Base-by-base conservation (phyloP, 2,797 vertebrate genomes). In the Gallinago solitaria region DNA sequence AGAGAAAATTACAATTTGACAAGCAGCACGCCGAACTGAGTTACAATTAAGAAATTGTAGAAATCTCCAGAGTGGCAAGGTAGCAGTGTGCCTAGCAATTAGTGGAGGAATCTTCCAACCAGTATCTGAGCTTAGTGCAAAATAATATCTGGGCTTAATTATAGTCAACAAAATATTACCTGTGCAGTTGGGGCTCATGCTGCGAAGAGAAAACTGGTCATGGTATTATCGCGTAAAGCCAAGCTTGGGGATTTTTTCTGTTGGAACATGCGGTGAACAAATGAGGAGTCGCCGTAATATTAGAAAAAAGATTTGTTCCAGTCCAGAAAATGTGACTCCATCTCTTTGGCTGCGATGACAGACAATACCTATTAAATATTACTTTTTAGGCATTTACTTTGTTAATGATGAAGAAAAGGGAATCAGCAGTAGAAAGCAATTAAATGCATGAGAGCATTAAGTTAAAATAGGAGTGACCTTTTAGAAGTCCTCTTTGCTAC, bases 1-100 rank as follows among this genome's bases (percentile, higher is more conserved):
- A 95, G 86, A 77, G 86, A 92, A 94, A 91, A 94, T 85, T 81
- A 59, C 75, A 75, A 48, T 39, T 95, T 94, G 94, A 93, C 68
- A 92, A 86, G 90, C 47, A 70, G 74, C 56, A 25, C 70, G 19
- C 67, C 47, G 37, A 87, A 61, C 14, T 76, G 77, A 91, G 54
- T 85, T 86, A 76, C 64, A 83, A 78, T 90, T 89, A 89, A 80
- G 75, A 90, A 80, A 85, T 30, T 57, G 60, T 70, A 71, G 68
- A 89, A 89, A 25, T 89, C 68, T 87, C 84, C 12, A 45, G 91
- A 94, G 90, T 90, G 50, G 30, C 32, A 87, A 89, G 69, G 41
- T 90, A 74, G 16, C 2, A 3, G n/a, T 68, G 9, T 5, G 1
- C 74, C 19, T 87, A 59, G 64, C 50, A 90, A 81, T 92, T 92